Conservation (phyloP, 23 tunicate species). For the Aplidium turbinatum region DNA sequence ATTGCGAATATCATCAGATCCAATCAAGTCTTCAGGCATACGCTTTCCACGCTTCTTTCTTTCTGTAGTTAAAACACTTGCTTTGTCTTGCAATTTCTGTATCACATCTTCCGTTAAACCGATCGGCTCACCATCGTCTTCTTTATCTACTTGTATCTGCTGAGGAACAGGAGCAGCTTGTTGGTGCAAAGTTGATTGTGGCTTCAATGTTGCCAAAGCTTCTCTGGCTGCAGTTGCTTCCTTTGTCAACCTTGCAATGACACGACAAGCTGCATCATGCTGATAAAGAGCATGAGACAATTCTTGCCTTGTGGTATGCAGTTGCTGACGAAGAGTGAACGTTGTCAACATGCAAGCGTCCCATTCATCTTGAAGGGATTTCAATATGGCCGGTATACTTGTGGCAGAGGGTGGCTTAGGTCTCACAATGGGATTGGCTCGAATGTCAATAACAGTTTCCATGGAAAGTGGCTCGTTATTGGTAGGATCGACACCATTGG, state of each 20-base stretch:
- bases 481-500: constrained; percentile 92
- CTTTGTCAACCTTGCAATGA: constrained; percentile 87
- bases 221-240: constrained; percentile 95
- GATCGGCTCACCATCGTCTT: constrained; percentile 88
- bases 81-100: constrained; percentile 79
- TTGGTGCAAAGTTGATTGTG: constrained; percentile 48
- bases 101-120: constrained; percentile 84
- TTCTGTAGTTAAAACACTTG: constrained; percentile 79
- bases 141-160: constrained; percentile 56
- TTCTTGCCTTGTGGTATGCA: constrained; percentile 95
- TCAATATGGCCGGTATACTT: constrained; percentile 94
- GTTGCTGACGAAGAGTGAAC: constrained; percentile 67
- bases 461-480: constrained; percentile 63
- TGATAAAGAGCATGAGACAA: constrained; percentile 93
- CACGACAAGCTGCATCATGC: constrained; percentile 99
- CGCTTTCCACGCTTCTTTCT: constrained; percentile 94
- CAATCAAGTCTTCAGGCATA: constrained; percentile 86
- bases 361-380: constrained; percentile 97
- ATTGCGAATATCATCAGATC: constrained; percentile 67
- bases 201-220: constrained; percentile 95
- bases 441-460: constrained; percentile 73
- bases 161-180: constrained; percentile 23
- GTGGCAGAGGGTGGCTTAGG: constrained; percentile 99
- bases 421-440: constrained; percentile 69
- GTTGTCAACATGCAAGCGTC: constrained; percentile 93